Conservation (phyloP, 2,888 invertebrate genomes). For the Nineta flava region DNA sequence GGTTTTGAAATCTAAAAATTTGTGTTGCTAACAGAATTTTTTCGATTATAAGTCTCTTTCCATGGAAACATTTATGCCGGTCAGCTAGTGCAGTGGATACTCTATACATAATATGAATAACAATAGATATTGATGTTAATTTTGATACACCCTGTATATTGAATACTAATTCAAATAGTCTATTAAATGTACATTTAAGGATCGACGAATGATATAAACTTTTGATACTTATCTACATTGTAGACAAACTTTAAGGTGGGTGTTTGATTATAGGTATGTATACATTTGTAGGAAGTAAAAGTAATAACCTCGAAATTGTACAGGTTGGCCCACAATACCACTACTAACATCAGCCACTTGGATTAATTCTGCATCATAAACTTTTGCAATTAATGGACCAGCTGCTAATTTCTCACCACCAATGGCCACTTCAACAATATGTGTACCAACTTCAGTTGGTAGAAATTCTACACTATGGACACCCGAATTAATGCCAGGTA, state of each 20-base stretch:
- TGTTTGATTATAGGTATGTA: too few relatives aligned
- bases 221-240: neutral
- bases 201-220: neutral
- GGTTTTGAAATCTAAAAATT: too few relatives aligned
- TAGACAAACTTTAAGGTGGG: too few relatives aligned
- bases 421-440: conserved; percentile 76
- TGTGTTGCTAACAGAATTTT: too few relatives aligned
- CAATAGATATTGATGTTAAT: too few relatives aligned
- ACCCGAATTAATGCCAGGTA: conserved; percentile 65
- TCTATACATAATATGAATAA: too few relatives aligned
- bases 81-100: too few relatives aligned
- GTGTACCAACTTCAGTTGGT: conserved; percentile 86
- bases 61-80: too few relatives aligned
- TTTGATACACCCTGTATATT: too few relatives aligned
- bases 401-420: conserved; percentile 80
- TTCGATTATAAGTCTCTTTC: too few relatives aligned
- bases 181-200: neutral
- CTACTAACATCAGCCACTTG: conserved; percentile 88
- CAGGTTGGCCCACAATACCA: conserved; percentile 88
- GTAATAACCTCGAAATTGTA: conserved; percentile 79
- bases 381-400: conserved; percentile 84
- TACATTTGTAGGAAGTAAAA: neutral
- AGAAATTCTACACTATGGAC: conserved; percentile 85
- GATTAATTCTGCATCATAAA: conserved; percentile 86
- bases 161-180: too few relatives aligned